phyloP scores from a whole-genome alignment of 2,113 vertebrate genomes.

The Synodontis membranacea region DNA sequence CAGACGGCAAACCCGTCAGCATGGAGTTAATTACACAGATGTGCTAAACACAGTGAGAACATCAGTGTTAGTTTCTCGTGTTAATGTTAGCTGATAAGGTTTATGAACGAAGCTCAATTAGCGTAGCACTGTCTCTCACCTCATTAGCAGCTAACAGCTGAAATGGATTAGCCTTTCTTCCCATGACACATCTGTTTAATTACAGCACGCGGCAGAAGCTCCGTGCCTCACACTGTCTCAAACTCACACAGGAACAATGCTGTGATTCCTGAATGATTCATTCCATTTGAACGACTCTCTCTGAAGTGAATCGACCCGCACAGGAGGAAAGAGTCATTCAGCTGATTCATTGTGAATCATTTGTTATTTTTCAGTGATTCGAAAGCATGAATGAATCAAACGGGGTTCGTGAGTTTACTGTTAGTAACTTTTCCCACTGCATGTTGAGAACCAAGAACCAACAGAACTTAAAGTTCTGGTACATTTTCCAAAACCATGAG shows the following conservation, averaged over 20 bases:
- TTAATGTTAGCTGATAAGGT: too few relatives aligned
- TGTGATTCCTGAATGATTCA: background rate
- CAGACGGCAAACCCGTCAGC: too few relatives aligned
- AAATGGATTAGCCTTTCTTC: slow-evolving; percentile 59
- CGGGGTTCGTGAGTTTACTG: background rate
- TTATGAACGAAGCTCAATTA: slow-evolving; percentile 62
- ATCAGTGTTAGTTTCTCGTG: background rate
- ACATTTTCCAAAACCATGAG: background rate
- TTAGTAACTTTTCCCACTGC: background rate
- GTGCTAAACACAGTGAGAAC: background rate
- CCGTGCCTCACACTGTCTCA: slow-evolving; percentile 9
- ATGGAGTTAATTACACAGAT: background rate
- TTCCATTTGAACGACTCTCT: background rate
- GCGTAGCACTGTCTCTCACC: slow-evolving; percentile 63
- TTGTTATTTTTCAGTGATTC: background rate
- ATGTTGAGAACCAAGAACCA: background rate
- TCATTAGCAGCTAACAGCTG: slow-evolving; percentile 63
- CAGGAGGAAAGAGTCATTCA: background rate
- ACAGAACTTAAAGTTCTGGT: background rate
- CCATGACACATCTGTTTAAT: slow-evolving; percentile 56
- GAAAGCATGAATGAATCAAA: background rate
- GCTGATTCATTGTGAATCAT: background rate
- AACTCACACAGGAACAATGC: background rate
- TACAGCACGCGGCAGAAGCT: slow-evolving; percentile 28
- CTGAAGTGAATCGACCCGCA: background rate